Evolutionary conservation across 2,797 vertebrate genomes (phyloP).

Genomic region (Erpetoichthys calabaricus): DNA sequence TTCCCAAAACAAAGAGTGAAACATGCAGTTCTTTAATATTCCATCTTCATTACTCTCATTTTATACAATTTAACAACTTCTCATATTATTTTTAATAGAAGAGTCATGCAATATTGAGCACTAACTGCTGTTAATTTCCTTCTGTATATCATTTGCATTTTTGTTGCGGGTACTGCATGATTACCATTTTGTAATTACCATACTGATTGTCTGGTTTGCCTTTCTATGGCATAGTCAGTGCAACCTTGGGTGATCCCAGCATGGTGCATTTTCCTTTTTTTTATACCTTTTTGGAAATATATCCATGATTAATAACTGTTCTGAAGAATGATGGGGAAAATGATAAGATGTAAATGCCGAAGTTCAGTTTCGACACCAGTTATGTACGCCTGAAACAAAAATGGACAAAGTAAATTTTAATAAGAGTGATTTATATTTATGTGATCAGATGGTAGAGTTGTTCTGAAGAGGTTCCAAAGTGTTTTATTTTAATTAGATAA

Average conservation of each 20-base stretch:
- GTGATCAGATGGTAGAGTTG: too few relatives aligned
- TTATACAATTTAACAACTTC: constrained; percentile 59
- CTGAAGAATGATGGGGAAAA: too few relatives aligned
- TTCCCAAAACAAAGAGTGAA: too few relatives aligned
- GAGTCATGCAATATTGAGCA: constrained; percentile 69
- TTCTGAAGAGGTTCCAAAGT: too few relatives aligned
- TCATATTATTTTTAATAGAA: constrained; percentile 61
- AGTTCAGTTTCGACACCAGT: too few relatives aligned
- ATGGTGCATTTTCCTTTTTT: constrained; percentile 34
- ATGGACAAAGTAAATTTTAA: too few relatives aligned
- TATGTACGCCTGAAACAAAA: too few relatives aligned
- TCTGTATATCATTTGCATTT: constrained; percentile 60
- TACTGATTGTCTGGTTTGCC: constrained; percentile 47
- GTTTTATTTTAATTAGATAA: too few relatives aligned
- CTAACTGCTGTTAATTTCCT: constrained; percentile 64
- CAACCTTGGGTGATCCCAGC: constrained; percentile 37
- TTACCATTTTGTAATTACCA: constrained; percentile 57
- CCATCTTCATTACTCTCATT: constrained; percentile 48
- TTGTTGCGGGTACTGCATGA: constrained; percentile 48
- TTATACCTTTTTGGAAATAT: constrained; percentile 28
- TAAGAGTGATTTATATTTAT: too few relatives aligned
- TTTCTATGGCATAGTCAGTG: constrained; percentile 40
- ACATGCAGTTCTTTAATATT: constrained; percentile 35
- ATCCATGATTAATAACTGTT: constrained; percentile 9
- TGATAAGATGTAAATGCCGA: too few relatives aligned